Percentiles rank a stretch among this genome's conserved stretches.
These are phyloP conservation scores for Apamea anceps DNA, from an alignment of 2,888 invertebrate species.

Conservation along the genomic window DNA sequence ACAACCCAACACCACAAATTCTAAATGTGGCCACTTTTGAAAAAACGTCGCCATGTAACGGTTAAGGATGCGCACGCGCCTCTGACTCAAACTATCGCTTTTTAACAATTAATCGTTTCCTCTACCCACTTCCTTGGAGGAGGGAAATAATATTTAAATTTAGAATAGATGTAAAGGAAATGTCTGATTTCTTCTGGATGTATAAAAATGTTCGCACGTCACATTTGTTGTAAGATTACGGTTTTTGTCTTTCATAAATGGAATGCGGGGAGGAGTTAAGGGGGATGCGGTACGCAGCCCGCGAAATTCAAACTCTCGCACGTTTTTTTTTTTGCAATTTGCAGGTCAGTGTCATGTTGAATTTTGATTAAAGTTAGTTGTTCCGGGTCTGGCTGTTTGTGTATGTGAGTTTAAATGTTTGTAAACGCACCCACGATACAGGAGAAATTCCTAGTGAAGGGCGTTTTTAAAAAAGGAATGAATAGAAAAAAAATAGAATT, in stretches of 20 bases:
- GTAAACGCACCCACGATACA: no score
- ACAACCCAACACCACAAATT: slow-evolving; percentile 60
- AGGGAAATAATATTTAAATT: slow-evolving; percentile 68
- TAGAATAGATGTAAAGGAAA: slow-evolving; percentile 72
- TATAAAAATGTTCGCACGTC: slow-evolving; percentile 67
- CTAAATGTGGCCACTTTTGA: slow-evolving; percentile 74
- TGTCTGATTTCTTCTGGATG: slow-evolving; percentile 68
- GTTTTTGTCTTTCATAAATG: not conserved
- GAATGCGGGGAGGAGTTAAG: not conserved
- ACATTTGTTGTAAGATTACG: slow-evolving; percentile 11
- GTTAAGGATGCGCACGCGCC: slow-evolving; percentile 78
- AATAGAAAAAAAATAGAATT: no score
- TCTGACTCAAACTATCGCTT: slow-evolving; percentile 76
- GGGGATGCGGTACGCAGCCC: not conserved
- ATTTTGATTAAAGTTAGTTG: no score
- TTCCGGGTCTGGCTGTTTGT: no score
- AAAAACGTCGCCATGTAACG: slow-evolving; percentile 71
- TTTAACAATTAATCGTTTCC: slow-evolving; percentile 85
- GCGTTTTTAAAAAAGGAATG: no score
- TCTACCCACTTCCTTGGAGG: slow-evolving; percentile 69
- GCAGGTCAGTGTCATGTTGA: not conserved
- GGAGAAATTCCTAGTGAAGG: no score
- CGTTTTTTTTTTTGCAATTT: not conserved
- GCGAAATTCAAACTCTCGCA: not conserved
- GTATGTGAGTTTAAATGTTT: no score